Base-by-base conservation (phyloP, 2,888 invertebrate species). In the Diplolepis rosae region DNA sequence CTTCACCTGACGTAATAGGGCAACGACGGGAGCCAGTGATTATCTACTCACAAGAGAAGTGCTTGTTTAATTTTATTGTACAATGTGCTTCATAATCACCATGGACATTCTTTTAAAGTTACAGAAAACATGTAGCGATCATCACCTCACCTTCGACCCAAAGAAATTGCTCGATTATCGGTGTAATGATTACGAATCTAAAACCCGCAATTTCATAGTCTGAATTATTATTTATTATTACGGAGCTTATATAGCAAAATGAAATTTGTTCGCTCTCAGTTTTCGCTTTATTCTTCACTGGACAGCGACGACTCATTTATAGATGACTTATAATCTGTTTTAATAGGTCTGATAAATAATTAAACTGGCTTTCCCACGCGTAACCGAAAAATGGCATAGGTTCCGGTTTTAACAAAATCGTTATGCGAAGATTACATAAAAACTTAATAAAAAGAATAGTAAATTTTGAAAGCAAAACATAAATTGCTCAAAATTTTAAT, bases 401-500 rank as follows among this genome's bases (percentile, higher is more conserved):
- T 39, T 39, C 61, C 24, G 7, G 7, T 27, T 61, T 61, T 35
- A n/a, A 22, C 24, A 24, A 61, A 61, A 61, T 61, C 27, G n/a
- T 39, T 61, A 27, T 39, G 24, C 35, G 22, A 35, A n/a, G 1
- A 61, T 61, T 61, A 39, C 39, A 39, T 61, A 61, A 61, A 39
- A 61, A 61, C 39, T 61, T 39, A 35, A 35, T 61, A 39, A 24
- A 61, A 61, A 61, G 39, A 61, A 61, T 61, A 61, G 18, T 61
- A 61, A 61, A 61, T 61, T 61, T 35, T 61, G 27, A 61, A 61
- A 61, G 61, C 61, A 61, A 61, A 22, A 61, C 39, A 39, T n/a
- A 35, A 61, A 13, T 39, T n/a, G n/a, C 39, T 39, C 24, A 35
- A 61, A 61, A 61, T 35, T 35, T 61, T 61, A 61, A 61, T 61